Evolutionary conservation across 2,113 vertebrate species (phyloP), one percentile per base, ranked within the genome.

Genomic region (Gymnorhina tibicen): DNA sequence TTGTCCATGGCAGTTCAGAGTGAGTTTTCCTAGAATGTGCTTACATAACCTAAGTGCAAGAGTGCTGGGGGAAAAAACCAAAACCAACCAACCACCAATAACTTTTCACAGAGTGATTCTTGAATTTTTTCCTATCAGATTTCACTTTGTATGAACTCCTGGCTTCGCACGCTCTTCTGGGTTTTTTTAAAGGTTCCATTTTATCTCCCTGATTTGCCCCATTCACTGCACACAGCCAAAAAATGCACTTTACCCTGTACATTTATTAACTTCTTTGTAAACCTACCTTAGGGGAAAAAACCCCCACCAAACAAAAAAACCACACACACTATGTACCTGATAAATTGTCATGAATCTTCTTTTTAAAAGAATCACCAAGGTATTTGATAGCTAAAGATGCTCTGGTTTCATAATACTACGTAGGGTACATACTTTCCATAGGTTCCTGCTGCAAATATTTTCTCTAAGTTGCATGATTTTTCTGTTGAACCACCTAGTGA

Each of bases 221-320:
- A 59, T 59, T 84, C 42, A 58, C 47, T 37, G 19, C 4, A 56
- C 37, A 47, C 2, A 74, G 33, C 15, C 24, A 72, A 82, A 85
- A 82, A 87, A 52, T 33, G 3, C 44, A 73, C n/a, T 53, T 66
- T 50, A 50, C 50, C 22, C 7, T 7, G 13, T 37, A 11, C n/a
- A 82, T 75, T 74, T 55, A 86, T 37, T 55, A 35, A 75, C 37
- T 74, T 26, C 17, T 92, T 70, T 32, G 7, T 37, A 60, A 60
- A 37, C n/a, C 24, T 59, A 16, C 19, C 52, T 0, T 35, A 28
- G 39, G 16, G 22, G 3, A 2, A 26, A 87, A 87, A 75, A 24
- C 0, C 0, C 0, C 35, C 44, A 78, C 5, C 63, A 44, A 60
- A 46, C 13, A 42, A 69, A 50, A 50, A 27, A 37, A 8, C 0